Evolutionary conservation across 2,113 vertebrate species (phyloP), one percentile per base, ranked within the genome.

Genomic region (Calyptommatus sinebrachiatus): DNA sequence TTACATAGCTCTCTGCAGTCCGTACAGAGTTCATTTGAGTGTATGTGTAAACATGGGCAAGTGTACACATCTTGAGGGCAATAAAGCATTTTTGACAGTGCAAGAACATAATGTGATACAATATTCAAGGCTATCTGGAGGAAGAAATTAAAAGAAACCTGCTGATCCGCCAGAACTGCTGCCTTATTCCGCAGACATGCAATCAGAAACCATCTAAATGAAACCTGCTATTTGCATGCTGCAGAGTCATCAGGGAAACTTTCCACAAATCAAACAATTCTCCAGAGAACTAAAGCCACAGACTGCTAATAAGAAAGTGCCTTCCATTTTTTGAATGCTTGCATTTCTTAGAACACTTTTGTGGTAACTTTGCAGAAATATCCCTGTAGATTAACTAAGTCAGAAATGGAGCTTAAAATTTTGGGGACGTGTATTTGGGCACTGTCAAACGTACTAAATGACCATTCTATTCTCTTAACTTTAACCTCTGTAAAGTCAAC

Each of bases 181-280:
- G 76, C 74, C 66, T 75, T 73, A 73, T 80, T 76, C 68, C 82
- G 78, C 48, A 76, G 71, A 73, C 68, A 16, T 35, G 22, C 48
- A 72, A 74, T 71, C 80, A 86, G 45, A 85, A 84, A 80, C 78
- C 78, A 66, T 78, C 31, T 22, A 70, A 75, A 75, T 29, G 65
- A 90, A 92, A 83, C 80, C 89, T 89, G 76, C 85, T 81, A 91
- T 89, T 92, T 90, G 57, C 86, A 86, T 74, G 71, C 57, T 88
- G 88, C 83, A 68, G 74, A 90, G 70, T 86, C 86, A 88, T 91
- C 88, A 92, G 76, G 46, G 91, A 91, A 57, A 83, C 57, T 78
- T 69, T 48, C 70, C 72, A 88, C 68, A 79, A 72, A 80, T 80
- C 77, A 84, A 85, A 75, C 48, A 80, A 85, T 24, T 86, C 77